Conservation (phyloP, 2,113 vertebrate species). For the Neodontobutis hainanensis region DNA sequence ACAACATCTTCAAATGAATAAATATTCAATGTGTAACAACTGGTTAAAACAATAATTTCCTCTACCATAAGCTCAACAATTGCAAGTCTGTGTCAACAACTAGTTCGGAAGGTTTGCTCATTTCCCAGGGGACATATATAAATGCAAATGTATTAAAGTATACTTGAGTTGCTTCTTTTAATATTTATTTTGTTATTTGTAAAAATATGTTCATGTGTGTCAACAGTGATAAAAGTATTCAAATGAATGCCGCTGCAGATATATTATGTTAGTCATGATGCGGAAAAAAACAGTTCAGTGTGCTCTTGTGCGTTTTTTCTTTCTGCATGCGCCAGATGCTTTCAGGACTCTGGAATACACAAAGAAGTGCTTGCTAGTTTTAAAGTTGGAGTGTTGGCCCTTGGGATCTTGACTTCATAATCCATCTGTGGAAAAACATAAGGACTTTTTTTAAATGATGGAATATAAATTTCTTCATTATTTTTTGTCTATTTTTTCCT, state of each 20-base stretch:
- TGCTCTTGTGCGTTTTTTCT: slow-evolving; percentile 1
- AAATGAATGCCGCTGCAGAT: too few relatives aligned
- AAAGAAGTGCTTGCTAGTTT: slow-evolving; percentile 76
- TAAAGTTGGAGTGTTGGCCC: slow-evolving; percentile 75
- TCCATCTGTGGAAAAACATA: slow-evolving; percentile 64
- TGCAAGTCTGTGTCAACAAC: background rate
- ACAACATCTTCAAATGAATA: background rate
- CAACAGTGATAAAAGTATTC: too few relatives aligned
- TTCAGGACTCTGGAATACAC: slow-evolving; percentile 73
- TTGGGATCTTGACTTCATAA: slow-evolving; percentile 79
- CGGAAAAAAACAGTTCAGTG: background rate
- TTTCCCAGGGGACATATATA: too few relatives aligned
- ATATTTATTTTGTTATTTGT: too few relatives aligned
- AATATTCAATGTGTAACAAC: background rate
- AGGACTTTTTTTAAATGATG: background rate
- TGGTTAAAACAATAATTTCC: background rate
- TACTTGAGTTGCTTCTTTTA: too few relatives aligned
- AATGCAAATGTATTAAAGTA: too few relatives aligned
- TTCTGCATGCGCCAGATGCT: slow-evolving; percentile 10
- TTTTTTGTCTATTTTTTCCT: too few relatives aligned
- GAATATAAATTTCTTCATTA: background rate
- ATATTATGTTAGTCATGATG: too few relatives aligned
- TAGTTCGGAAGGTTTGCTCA: too few relatives aligned
- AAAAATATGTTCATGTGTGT: too few relatives aligned
- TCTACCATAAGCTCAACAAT: background rate